These are phyloP conservation scores for Harpagoxenus sublaevis DNA, from an alignment of 2,888 invertebrate genomes.

Conservation along the genomic window DNA sequence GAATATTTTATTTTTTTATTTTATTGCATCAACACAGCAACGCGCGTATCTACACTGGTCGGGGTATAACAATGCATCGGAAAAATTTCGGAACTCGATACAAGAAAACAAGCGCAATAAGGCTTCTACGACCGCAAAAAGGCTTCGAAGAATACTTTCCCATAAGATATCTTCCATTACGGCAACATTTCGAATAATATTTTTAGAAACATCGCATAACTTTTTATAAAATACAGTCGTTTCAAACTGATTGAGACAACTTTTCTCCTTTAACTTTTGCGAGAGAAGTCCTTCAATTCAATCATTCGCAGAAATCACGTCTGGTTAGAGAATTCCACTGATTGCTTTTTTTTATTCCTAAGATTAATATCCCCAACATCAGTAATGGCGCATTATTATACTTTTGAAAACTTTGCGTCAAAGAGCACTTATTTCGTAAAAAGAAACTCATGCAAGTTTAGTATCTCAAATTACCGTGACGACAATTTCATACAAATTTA, in stretches of 20 bases:
- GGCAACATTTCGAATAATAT: neutral
- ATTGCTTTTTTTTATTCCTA: neutral
- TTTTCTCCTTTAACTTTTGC: constrained; percentile 5
- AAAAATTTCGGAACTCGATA: neutral
- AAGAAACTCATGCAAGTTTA: neutral
- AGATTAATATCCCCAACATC: neutral
- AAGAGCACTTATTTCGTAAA: neutral
- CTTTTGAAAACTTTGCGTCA: neutral
- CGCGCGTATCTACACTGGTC: neutral
- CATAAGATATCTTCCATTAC: neutral
- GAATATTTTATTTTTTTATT: constrained; percentile 17
- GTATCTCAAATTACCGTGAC: neutral
- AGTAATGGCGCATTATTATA: neutral
- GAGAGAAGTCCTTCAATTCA: neutral
- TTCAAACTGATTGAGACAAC: neutral
- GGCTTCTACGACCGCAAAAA: neutral
- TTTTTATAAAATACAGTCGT: neutral
- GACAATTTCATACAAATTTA: constrained; percentile 6
- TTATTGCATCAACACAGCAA: constrained; percentile 5
- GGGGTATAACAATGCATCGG: neutral
- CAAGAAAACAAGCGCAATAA: neutral
- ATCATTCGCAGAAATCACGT: neutral
- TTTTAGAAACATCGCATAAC: neutral
- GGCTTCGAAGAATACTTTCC: neutral
- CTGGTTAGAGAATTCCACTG: neutral